Percentiles rank a stretch among this genome's conserved stretches.
phyloP scores from a whole-genome alignment of 2,797 vertebrate genomes.

The Propithecus perrieri region DNA sequence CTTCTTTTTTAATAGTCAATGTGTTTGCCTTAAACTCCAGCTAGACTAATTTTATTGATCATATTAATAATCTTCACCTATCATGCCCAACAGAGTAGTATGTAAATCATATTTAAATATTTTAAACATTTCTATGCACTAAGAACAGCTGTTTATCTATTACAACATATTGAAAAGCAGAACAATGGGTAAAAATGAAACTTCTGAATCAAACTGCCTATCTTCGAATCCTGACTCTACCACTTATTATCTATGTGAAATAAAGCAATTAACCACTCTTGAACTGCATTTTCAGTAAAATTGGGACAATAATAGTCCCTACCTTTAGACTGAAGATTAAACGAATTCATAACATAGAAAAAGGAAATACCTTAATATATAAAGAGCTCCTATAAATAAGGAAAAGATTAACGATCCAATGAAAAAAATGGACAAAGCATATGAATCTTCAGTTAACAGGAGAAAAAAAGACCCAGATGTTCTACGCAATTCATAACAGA shows the following conservation, averaged over 20 bases:
- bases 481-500: neutral
- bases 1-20: neutral
- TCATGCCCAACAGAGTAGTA: neutral
- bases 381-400: constrained; percentile 27
- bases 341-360: neutral
- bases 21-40: neutral
- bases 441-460: neutral
- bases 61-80: neutral
- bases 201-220: neutral
- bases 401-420: neutral
- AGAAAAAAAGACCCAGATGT: neutral
- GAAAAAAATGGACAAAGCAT: neutral
- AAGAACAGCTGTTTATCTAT: neutral
- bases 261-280: neutral
- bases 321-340: neutral
- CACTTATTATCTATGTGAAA: neutral
- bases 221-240: neutral
- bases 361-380: neutral
- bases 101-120: neutral
- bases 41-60: neutral
- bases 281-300: neutral
- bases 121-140: neutral
- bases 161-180: neutral
- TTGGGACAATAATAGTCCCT: neutral
- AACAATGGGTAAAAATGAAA: neutral